Base-by-base conservation (phyloP, 2,888 invertebrate species). In the Diaperis boleti region DNA sequence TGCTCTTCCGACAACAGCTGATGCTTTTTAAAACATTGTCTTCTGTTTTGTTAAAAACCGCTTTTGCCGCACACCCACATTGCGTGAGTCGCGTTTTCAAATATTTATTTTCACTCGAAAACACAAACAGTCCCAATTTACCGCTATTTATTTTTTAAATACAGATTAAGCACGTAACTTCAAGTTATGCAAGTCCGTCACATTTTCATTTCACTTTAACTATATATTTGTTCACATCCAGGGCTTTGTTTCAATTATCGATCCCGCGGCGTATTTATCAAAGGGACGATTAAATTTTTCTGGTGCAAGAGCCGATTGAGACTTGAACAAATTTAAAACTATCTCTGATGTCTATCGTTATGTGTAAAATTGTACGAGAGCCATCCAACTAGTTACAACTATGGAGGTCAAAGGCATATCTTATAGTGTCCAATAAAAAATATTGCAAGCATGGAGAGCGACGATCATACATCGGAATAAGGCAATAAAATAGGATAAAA, bases 91-190 rank as follows among this genome's bases (percentile, higher is more conserved):
- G n/a, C 4, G 2, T n/a, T 42, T 42, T 42, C 20, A 42, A n/a
- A 42, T 42, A 20, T 42, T 42, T 42, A 42, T 42, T 42, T 42
- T 3, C 17, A 42, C 4, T 20, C 20, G 6, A 20, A 20, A 20
- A 20, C 20, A 20, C 4, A 6, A 6, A 20, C 20, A 6, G 20
- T 20, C 6, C 20, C 10, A 42, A 42, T 42, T 42, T n/a, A 10
- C 18, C n/a, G 10, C n/a, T n/a, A 42, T 42, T 42, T 42, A 42
- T 42, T 42, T 17, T 42, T 42, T n/a, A 42, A 15, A 4, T n/a
- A 4, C 18, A 18, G 8, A 42, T 17, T 42, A 18, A 10, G 10
- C 17, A 20, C 10, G 41, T 18, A 3, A 18, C 6, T 37, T 14
- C 39, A 42, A 42, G 20, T 42, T 42, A 41, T 41, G 15, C 18